Evolutionary conservation across 2,113 vertebrate species (phyloP), one percentile per base, ranked within the genome.

Genomic region (Hydrochoerus hydrochaeris): DNA sequence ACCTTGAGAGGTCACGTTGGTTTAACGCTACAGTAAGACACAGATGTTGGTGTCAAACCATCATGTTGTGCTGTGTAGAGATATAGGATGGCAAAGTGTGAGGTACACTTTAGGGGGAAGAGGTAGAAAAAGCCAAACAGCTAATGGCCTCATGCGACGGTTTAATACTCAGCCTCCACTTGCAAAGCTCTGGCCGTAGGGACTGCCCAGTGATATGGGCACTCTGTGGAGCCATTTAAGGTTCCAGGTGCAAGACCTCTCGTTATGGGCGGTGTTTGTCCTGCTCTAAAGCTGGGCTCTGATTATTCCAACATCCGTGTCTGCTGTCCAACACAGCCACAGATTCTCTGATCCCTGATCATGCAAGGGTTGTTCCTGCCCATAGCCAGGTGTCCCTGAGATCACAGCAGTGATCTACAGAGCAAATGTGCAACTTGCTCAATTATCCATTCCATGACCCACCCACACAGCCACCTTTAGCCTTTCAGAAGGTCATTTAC

Each of bases 401-500:
- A 87, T 46, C 54, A 46, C 58, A 57, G 65, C 3, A 0, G 1
- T 17, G n/a, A 22, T 81, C 41, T 58, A n/a, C 3, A 20, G 17
- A 78, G 14, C 52, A 26, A 41, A 58, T 38, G 26, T 38, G 9
- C 4, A 1, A 13, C n/a, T 17, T 41, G 44, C 26, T 85, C 73
- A 54, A 71, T 85, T 17, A 77, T 35, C 30, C 30, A 0, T 58
- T 26, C 57, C 84, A 14, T 57, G 80, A 75, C 41, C 44, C 80
- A 38, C 28, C 69, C 91, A 62, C 84, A 2, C 3, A 26, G 16
- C 82, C 1, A 85, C 52, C 83, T 71, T 57, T 60, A 13, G 5
- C 65, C 63, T 96, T 52, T 71, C 73, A 54, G 78, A 88, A 92
- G 62, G 41, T 12, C 49, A 88, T 85, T 78, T 69, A 65, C 90